Evolutionary conservation across 2,797 vertebrate species (phyloP).

Genomic region (Danio tinwini): DNA sequence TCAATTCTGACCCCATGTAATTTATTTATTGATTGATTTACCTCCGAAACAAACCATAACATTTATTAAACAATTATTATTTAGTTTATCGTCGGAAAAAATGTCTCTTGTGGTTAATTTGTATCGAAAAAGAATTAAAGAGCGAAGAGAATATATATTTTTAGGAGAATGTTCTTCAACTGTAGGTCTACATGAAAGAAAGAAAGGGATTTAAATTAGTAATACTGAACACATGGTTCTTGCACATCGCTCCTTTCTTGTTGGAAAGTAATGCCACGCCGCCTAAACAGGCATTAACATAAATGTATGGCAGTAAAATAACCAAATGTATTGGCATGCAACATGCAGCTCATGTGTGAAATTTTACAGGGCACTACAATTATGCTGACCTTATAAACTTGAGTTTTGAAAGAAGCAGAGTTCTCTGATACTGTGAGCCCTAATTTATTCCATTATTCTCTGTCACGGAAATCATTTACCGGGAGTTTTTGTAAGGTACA

Average conservation of each 20-base stretch:
- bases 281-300: constrained; percentile 50
- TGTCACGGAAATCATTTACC: constrained; percentile 26
- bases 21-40: neutral
- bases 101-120: neutral
- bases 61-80: neutral
- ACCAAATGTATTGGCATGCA: constrained; percentile 57
- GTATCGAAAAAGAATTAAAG: no score
- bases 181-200: neutral
- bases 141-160: neutral
- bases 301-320: constrained; percentile 60
- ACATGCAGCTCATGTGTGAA: constrained; percentile 68
- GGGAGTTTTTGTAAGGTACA: neutral
- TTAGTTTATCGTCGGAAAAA: neutral
- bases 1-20: neutral
- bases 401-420: constrained; percentile 50
- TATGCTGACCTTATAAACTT: constrained; percentile 70
- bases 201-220: neutral
- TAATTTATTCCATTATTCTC: constrained; percentile 45
- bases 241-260: constrained; percentile 26
- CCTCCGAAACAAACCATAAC: neutral
- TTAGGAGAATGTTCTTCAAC: neutral
- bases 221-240: neutral
- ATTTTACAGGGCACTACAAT: constrained; percentile 69
- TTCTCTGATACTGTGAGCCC: constrained; percentile 24
- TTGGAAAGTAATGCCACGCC: constrained; percentile 43